Evolutionary conservation across 2,797 vertebrate species (phyloP).

Genomic region (Xerus rutilus): DNA sequence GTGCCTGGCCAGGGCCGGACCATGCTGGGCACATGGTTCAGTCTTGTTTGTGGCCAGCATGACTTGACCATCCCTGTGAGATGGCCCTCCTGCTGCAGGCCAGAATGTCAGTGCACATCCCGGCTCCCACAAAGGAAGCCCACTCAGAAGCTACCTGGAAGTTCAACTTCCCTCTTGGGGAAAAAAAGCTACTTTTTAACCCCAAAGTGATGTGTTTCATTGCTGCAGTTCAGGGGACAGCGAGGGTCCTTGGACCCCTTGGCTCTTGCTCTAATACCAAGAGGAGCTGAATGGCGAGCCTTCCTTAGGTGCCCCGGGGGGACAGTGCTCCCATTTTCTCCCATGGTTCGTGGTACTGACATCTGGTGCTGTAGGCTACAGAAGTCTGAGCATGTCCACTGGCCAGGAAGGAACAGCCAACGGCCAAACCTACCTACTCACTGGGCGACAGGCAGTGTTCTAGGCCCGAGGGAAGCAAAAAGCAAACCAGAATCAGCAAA

Average conservation of each 20-base stretch:
- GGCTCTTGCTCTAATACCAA: not conserved
- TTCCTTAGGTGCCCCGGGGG: not conserved
- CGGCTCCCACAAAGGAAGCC: not conserved
- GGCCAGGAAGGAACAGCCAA: too few species aligned
- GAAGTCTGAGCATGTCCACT: not conserved
- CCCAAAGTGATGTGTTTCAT: not conserved
- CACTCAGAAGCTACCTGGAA: not conserved
- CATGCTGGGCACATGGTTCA: too few species aligned
- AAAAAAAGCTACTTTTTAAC: not conserved
- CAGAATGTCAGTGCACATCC: not conserved
- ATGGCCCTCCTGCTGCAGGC: not conserved
- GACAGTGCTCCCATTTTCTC: not conserved
- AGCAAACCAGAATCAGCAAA: not conserved
- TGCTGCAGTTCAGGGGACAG: not conserved
- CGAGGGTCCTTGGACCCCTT: not conserved
- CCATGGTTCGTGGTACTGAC: too few species aligned
- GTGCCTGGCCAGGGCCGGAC: not conserved
- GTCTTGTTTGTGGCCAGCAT: not conserved
- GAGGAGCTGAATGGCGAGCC: fast-evolving
- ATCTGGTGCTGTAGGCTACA: not conserved
- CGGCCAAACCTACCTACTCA: not conserved
- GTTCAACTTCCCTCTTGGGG: not conserved
- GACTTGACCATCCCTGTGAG: fast-evolving
- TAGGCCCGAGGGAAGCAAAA: not conserved
- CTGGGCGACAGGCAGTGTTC: too few species aligned